Conservation (phyloP, 2,797 vertebrate genomes). For the Poeciliopsis paucimaculata region DNA sequence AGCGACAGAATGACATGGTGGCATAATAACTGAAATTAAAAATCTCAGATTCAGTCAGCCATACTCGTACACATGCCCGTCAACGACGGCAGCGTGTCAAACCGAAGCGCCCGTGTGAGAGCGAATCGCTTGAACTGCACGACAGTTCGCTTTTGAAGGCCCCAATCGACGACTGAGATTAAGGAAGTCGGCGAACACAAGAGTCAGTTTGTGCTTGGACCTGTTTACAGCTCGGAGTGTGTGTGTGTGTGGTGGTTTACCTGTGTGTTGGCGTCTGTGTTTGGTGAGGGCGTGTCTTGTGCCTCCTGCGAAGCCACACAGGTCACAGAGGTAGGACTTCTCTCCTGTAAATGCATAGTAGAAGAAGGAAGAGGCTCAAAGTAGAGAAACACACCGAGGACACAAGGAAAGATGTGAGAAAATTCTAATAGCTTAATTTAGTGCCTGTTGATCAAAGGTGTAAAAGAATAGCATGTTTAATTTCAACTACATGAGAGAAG, state of each 20-base stretch:
- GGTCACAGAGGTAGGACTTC: conserved; percentile 99
- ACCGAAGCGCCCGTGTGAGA: conserved; percentile 44
- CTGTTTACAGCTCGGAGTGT: conserved; percentile 4
- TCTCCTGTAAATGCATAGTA: conserved; percentile 84
- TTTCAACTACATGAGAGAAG: neutral
- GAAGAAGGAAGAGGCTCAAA: neutral
- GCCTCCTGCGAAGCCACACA: conserved; percentile 97
- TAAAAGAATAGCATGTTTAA: neutral
- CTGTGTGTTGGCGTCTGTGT: conserved; percentile 96
- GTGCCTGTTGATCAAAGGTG: neutral
- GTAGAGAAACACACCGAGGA: neutral
- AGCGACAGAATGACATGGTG: conserved; percentile 76
- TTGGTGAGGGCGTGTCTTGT: conserved; percentile 98
- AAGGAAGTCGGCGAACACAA: conserved; percentile 10
- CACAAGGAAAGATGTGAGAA: neutral
- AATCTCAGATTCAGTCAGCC: conserved; percentile 77
- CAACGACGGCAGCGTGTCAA: conserved; percentile 67
- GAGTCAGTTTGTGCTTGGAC: conserved; percentile 14
- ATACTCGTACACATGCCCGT: conserved; percentile 74
- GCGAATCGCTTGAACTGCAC: conserved; percentile 25
- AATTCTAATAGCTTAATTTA: neutral
- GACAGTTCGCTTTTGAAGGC: conserved; percentile 29
- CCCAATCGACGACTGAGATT: conserved; percentile 53
- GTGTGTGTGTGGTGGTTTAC: conserved; percentile 66
- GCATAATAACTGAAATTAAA: conserved; percentile 83